Percentiles rank a stretch among this genome's conserved stretches.
phyloP scores from a whole-genome alignment of 2,797 vertebrate species.

The Pangasius krempfi region DNA sequence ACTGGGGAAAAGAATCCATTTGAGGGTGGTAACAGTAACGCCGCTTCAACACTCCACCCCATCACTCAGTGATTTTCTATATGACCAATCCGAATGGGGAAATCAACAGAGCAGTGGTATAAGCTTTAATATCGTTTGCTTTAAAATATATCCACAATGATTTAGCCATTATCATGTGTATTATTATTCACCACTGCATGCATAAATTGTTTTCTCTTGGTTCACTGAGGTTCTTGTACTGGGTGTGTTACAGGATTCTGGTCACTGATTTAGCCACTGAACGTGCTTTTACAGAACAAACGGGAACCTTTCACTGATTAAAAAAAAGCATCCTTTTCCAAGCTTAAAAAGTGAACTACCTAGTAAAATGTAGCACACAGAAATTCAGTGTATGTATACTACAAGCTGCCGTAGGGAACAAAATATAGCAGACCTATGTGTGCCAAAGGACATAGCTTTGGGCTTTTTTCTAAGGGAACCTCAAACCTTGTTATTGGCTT shows the following conservation, averaged over 20 bases:
- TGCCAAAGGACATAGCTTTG: background rate
- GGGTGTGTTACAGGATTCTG: conserved; percentile 13
- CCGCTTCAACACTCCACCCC: background rate
- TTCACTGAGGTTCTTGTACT: background rate
- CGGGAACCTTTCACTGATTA: background rate
- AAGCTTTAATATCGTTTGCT: background rate
- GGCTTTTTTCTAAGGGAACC: background rate
- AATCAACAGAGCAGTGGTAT: background rate
- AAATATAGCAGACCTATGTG: background rate
- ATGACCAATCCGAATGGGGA: background rate
- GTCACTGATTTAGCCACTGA: background rate
- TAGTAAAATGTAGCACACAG: background rate
- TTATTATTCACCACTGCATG: background rate
- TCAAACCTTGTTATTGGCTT: conserved; percentile 12
- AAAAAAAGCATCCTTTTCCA: background rate
- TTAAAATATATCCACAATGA: background rate
- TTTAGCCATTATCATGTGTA: background rate
- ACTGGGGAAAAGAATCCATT: background rate
- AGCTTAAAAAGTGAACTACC: background rate
- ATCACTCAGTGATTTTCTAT: background rate
- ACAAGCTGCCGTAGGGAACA: background rate
- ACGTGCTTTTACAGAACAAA: background rate
- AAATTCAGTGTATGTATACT: background rate
- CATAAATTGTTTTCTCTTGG: background rate
- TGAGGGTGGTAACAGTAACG: background rate